Evolutionary conservation across 2,113 vertebrate genomes (phyloP), one percentile per base, ranked within the genome.

Genomic region (Telmatochromis sp.): DNA sequence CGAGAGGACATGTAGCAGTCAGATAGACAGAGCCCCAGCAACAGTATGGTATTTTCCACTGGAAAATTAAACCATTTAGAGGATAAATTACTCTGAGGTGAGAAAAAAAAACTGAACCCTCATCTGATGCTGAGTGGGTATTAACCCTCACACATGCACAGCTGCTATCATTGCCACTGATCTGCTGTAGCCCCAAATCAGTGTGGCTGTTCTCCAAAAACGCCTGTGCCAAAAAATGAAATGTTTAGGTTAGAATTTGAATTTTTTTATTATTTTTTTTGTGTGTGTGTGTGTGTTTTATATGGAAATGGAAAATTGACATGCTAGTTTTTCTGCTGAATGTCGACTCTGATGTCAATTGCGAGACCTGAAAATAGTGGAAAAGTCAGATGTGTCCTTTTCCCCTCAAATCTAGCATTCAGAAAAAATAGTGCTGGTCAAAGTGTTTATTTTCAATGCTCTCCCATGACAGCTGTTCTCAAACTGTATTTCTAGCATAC

Each of bases 11-110:
- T 55, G 80, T 92, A 90, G 53, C 86, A 89, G 80, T 86, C 81
- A 89, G 85, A 92, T 75, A 87, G 90, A 90, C 84, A 65, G 68
- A 87, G 42, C 28, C 80, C 60, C 53, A 12, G 28, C 87, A 50
- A 89, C 83, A 90, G 45, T 86, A 45, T 81, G 82, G 42, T 89
- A 80, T 82, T 86, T 86, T 84, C 87, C 53, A 88, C 21, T 53
- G 40, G 83, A 88, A 93, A 93, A 93, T 92, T 51, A 23, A 92
- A 87, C 75, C 82, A 83, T 85, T 80, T 79, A 78, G 83, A 87
- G 84, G 85, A 91, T 90, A 85, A 91, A 94, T 91, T 28, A 89
- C 80, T 80, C 54, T 65, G 71, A 71, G 19, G 40, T 57, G 11
- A 86, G 42, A 63, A 86, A 87, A 40, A 68, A 68, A 75, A 35